phyloP scores from a whole-genome alignment of 2,113 vertebrate genomes.

The Polypterus bichir region DNA sequence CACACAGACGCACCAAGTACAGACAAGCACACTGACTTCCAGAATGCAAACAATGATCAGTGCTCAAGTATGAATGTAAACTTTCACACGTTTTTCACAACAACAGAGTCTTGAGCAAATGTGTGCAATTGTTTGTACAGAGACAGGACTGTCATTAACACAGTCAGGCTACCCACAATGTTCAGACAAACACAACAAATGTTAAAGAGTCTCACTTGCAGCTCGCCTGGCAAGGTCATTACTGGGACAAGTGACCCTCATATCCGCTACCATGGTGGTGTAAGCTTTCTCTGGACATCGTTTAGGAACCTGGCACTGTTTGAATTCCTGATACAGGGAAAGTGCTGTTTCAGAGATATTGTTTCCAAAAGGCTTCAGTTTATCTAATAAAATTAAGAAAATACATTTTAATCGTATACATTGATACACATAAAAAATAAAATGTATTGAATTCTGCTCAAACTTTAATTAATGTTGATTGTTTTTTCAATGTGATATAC shows the following conservation, averaged over 20 bases:
- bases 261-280: conserved; percentile 58
- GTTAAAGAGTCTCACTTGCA: conserved; percentile 33
- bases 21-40: too few species aligned
- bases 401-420: too few species aligned
- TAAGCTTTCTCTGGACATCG: conserved; percentile 49
- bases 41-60: too few species aligned
- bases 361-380: conserved; percentile 36
- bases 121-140: too few species aligned
- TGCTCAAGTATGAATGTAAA: too few species aligned
- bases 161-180: too few species aligned
- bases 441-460: not conserved
- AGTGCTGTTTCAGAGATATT: conserved; percentile 29
- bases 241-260: conserved; percentile 48
- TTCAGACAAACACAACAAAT: too few species aligned
- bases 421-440: not conserved
- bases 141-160: too few species aligned
- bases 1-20: too few species aligned
- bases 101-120: too few species aligned
- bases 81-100: too few species aligned
- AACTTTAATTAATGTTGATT: not conserved
- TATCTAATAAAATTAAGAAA: conserved; percentile 22
- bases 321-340: conserved; percentile 32
- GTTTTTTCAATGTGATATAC: not conserved
- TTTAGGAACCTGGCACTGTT: conserved; percentile 32
- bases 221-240: conserved; percentile 43